Evolutionary conservation across 1,140 invertebrate species (phyloP).

Genomic region (Heliconius hermathena): DNA sequence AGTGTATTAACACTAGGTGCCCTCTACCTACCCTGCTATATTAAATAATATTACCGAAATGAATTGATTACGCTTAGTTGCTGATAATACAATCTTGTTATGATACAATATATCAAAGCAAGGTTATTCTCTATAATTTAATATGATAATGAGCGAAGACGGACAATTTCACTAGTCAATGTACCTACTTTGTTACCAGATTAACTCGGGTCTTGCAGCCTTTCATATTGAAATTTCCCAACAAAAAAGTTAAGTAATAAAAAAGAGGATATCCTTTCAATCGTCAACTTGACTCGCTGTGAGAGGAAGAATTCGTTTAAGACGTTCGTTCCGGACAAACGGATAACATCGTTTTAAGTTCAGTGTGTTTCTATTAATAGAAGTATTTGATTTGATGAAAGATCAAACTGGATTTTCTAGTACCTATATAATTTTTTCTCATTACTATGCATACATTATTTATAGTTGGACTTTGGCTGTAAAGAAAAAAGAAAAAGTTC

Average conservation of each 20-base stretch:
- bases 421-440: not conserved
- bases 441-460: no score
- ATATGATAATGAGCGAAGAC: not conserved
- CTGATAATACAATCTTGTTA: no score
- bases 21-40: no score
- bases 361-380: not conserved
- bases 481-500: no score
- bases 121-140: not conserved
- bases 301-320: slow-evolving; percentile 7
- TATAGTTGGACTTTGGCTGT: no score
- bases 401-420: not conserved
- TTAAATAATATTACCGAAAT: no score
- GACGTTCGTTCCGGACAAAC: slow-evolving; percentile 1
- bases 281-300: not conserved
- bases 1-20: no score
- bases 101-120: no score
- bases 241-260: not conserved
- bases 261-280: slow-evolving; percentile 6
- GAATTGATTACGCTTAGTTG: no score
- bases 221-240: slow-evolving; percentile 3
- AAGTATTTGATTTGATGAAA: not conserved
- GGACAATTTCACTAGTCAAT: not conserved
- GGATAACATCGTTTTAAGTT: slow-evolving; percentile 9
- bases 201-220: not conserved
- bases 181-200: not conserved